phyloP scores from a whole-genome alignment of 2,888 invertebrate species.

The Drosophila borealis region DNA sequence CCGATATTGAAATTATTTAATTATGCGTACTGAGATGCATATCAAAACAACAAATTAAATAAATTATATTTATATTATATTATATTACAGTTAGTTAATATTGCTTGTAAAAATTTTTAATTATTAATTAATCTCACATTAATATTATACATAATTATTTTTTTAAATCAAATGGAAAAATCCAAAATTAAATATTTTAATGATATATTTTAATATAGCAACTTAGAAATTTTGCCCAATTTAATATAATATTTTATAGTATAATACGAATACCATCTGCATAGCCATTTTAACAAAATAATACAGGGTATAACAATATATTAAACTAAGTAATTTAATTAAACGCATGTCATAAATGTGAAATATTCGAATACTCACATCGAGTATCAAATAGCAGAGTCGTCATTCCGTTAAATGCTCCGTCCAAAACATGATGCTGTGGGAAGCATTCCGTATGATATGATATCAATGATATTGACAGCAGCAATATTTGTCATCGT shows the following conservation, averaged over 20 bases:
- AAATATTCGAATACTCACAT: conserved; percentile 10
- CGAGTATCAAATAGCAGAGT: conserved; percentile 29
- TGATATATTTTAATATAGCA: neutral
- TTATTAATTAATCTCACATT: too few relatives aligned
- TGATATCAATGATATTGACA: conserved; percentile 68
- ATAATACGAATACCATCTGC: neutral
- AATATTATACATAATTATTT: too few relatives aligned
- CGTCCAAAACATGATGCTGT: conserved; percentile 22
- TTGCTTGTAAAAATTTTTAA: too few relatives aligned
- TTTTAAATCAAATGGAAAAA: too few relatives aligned
- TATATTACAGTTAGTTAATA: too few relatives aligned
- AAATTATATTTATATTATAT: too few relatives aligned
- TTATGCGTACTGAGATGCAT: too few relatives aligned
- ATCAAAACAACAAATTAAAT: too few relatives aligned
- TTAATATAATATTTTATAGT: too few relatives aligned
- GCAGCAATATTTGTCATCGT: conserved; percentile 30
- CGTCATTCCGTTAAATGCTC: conserved; percentile 10
- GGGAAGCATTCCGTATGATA: conserved; percentile 42
- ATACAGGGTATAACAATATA: conserved; percentile 31
- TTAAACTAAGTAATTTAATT: conserved; percentile 51
- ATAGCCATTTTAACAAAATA: neutral
- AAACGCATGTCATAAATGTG: conserved; percentile 30
- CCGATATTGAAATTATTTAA: too few relatives aligned
- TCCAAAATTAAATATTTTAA: too few relatives aligned
- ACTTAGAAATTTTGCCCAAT: too few relatives aligned